A percentile compares a stretch with the other conserved stretches of the same genome.
phyloP scores from a whole-genome alignment of 2,888 invertebrate species.

The Archips crataeganus region DNA sequence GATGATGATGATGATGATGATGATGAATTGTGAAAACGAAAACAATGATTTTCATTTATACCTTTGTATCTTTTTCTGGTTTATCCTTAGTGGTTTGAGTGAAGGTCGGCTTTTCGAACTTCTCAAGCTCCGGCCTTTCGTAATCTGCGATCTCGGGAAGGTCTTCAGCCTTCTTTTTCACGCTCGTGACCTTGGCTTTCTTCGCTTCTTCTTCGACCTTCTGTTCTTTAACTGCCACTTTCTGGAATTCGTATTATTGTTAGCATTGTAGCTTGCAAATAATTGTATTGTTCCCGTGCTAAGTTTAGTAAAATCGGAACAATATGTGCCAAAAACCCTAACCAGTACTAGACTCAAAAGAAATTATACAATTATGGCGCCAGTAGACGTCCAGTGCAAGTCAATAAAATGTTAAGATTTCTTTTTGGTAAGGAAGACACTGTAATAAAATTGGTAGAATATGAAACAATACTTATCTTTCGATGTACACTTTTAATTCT shows the following conservation, averaged over 20 bases:
- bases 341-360: not conserved
- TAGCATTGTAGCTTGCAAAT: constrained; percentile 3
- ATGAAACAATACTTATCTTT: constrained; percentile 16
- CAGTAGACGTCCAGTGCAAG: not conserved
- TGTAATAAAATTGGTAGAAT: not conserved
- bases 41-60: constrained; percentile 27
- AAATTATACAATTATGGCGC: not conserved
- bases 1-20: too few species aligned
- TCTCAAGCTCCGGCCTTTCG: constrained; percentile 90
- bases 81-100: constrained; percentile 81
- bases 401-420: too few species aligned
- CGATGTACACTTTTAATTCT: constrained; percentile 3
- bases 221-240: constrained; percentile 79
- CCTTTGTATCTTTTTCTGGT: constrained; percentile 73
- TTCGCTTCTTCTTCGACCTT: constrained; percentile 78
- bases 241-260: constrained; percentile 65
- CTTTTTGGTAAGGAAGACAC: not conserved
- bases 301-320: not conserved
- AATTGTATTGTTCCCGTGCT: not conserved
- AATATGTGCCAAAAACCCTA: not conserved
- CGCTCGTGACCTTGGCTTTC: constrained; percentile 77
- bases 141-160: constrained; percentile 90
- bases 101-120: constrained; percentile 87
- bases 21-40: too few species aligned
- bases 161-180: constrained; percentile 85